phyloP scores from a whole-genome alignment of 64 coral and sea anemone species.

The Orbicella faveolata region DNA sequence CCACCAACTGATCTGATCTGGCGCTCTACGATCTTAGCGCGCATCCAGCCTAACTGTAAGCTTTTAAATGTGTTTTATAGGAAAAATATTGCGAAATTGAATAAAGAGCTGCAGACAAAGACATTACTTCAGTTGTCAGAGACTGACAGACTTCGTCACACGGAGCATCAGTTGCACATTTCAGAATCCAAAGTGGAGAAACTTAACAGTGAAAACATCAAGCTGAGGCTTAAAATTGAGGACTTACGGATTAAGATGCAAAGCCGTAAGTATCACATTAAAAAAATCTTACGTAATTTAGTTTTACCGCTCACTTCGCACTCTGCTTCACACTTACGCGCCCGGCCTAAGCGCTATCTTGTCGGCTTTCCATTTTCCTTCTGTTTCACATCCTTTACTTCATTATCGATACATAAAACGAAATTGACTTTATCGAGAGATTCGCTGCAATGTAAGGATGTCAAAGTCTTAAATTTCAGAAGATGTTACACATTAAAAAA shows the following conservation, averaged over 20 bases:
- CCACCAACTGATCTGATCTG: too few relatives aligned
- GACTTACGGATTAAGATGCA: constrained; percentile 76
- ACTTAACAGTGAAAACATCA: constrained; percentile 85
- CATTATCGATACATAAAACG: background rate
- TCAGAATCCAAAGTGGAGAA: constrained; percentile 74
- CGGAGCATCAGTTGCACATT: constrained; percentile 76
- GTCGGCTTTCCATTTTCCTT: too few relatives aligned
- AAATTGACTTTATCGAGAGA: too few relatives aligned
- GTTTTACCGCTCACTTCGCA: background rate
- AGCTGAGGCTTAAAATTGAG: constrained; percentile 75
- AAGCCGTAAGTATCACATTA: constrained; percentile 26
- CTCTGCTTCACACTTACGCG: too few relatives aligned
- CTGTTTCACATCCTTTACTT: too few relatives aligned
- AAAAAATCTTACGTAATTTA: background rate
- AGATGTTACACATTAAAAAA: too few relatives aligned
- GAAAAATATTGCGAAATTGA: constrained; percentile 49
- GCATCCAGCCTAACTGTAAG: too few relatives aligned
- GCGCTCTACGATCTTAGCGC: too few relatives aligned
- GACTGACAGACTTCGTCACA: constrained; percentile 80
- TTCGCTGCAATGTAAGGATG: too few relatives aligned
- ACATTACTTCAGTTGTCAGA: constrained; percentile 78
- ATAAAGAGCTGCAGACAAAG: constrained; percentile 88
- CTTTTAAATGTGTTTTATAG: background rate
- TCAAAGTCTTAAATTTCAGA: too few relatives aligned
- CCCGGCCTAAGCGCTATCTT: too few relatives aligned